phyloP scores from a whole-genome alignment of 2,797 vertebrate species.

The Glyptemys insculpta region DNA sequence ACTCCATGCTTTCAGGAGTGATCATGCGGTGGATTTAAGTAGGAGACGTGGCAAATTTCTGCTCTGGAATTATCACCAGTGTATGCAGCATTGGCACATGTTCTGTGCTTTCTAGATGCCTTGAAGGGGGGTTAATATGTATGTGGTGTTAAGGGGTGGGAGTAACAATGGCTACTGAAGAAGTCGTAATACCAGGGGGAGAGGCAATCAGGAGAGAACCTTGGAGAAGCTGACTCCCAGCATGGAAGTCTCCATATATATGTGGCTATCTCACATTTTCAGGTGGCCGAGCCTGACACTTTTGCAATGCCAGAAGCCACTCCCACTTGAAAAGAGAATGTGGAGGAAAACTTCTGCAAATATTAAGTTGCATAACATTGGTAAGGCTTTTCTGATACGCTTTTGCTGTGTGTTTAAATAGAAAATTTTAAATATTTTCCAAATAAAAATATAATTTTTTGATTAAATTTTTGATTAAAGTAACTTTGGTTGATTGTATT shows the following conservation, averaged over 20 bases:
- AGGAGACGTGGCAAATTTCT: neutral
- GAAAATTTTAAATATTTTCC: neutral
- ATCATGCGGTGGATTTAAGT: neutral
- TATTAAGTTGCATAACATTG: neutral
- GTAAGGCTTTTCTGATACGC: neutral
- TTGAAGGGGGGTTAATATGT: neutral
- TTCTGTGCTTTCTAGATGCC: neutral
- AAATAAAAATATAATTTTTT: neutral
- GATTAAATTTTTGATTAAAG: neutral
- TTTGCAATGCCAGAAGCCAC: neutral
- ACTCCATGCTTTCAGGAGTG: neutral
- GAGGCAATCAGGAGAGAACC: neutral
- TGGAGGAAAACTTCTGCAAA: neutral
- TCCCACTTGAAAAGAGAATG: neutral
- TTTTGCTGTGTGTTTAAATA: neutral
- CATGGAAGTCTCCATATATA: neutral
- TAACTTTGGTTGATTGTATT: neutral
- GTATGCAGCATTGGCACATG: neutral
- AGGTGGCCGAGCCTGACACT: neutral
- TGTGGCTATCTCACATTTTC: neutral
- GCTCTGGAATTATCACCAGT: neutral
- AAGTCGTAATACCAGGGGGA: neutral
- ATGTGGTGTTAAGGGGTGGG: neutral
- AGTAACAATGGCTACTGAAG: conserved; percentile 16
- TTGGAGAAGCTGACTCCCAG: conserved; percentile 3